Conservation (phyloP, 2,888 invertebrate species). For the Busseola fusca region DNA sequence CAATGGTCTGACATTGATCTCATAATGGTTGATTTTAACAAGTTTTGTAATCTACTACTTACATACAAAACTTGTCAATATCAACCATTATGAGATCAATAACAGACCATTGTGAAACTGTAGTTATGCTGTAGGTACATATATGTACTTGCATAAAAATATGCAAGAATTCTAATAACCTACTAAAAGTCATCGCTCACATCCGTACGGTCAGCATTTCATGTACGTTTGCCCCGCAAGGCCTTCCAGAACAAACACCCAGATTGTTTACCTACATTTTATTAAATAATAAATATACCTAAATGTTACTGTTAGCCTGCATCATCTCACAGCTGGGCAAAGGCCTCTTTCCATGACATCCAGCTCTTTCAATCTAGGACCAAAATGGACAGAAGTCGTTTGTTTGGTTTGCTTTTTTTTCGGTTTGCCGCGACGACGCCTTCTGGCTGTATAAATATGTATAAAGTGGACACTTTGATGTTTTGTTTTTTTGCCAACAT, state of each 20-base stretch:
- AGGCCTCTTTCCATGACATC: neutral
- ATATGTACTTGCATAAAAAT: constrained; percentile 13
- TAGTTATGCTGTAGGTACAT: too few species aligned
- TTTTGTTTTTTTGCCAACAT: constrained; percentile 19
- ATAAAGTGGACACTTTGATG: constrained; percentile 1
- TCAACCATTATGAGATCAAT: too few species aligned
- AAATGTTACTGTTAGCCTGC: constrained; percentile 3
- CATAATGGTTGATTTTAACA: too few species aligned
- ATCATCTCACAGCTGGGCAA: neutral
- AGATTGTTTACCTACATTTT: constrained; percentile 27
- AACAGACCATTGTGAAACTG: too few species aligned
- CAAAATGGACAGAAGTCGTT: neutral
- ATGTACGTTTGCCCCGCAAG: too few species aligned
- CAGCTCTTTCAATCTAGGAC: neutral
- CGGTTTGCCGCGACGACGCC: neutral
- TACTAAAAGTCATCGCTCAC: constrained; percentile 14
- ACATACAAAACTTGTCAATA: too few species aligned
- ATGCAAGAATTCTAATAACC: constrained; percentile 22
- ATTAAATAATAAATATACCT: constrained; percentile 22
- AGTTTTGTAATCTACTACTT: too few species aligned
- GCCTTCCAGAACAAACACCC: neutral
- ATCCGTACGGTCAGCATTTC: constrained; percentile 28
- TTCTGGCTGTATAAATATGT: constrained; percentile 1
- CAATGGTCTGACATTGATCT: too few species aligned
- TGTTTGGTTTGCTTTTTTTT: neutral